These are phyloP conservation scores for Macaria notata DNA, from an alignment of 2,888 invertebrate genomes.

Conservation along the genomic window DNA sequence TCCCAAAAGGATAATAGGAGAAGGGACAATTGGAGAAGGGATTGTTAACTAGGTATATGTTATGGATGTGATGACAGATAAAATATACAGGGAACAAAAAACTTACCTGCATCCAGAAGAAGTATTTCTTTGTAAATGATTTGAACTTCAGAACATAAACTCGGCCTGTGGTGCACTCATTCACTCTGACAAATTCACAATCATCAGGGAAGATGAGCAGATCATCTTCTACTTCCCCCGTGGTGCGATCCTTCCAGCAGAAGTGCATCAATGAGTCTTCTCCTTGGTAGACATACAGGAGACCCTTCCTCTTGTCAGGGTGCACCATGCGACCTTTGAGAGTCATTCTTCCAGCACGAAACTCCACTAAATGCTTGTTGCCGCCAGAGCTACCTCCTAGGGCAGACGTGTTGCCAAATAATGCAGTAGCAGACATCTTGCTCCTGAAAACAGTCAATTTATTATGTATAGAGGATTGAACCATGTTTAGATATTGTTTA, in stretches of 20 bases:
- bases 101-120: conserved; percentile 98
- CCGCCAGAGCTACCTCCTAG: conserved; percentile 91
- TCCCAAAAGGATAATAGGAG: too few relatives aligned
- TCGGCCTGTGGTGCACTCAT: conserved; percentile 97
- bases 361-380: conserved; percentile 96
- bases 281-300: conserved; percentile 96
- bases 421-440: conserved; percentile 85
- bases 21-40: too few relatives aligned
- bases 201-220: conserved; percentile 99
- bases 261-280: conserved; percentile 99
- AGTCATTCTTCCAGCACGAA: conserved; percentile 98
- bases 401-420: conserved; percentile 89
- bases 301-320: conserved; percentile 97
- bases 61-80: too few relatives aligned
- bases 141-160: conserved; percentile 98
- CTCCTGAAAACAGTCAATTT: conserved; percentile 22
- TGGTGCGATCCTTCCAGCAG: conserved; percentile 99
- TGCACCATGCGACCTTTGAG: conserved; percentile 96
- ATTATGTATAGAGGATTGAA: too few relatives aligned
- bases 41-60: too few relatives aligned
- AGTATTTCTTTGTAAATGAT: conserved; percentile 94
- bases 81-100: too few relatives aligned
- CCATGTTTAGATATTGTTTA: too few relatives aligned
- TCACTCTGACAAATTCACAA: conserved; percentile 96
- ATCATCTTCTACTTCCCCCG: conserved; percentile 97